Base-by-base conservation (phyloP, 1,140 invertebrate genomes). In the Drosophila dunni region DNA sequence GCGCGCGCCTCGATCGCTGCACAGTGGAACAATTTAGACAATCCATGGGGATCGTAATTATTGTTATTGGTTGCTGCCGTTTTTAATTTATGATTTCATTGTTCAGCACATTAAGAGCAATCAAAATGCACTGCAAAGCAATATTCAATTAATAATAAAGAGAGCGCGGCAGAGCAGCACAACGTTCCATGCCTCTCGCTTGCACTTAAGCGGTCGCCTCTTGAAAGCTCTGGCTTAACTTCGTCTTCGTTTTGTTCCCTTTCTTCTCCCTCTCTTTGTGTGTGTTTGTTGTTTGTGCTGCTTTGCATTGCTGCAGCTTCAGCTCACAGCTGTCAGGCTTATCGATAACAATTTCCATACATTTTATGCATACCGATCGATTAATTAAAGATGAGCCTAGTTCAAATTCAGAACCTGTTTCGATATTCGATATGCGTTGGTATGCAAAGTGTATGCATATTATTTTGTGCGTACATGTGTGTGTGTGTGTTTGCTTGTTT, bases 61-160 rank as follows among this genome's bases (percentile, higher is more conserved):
- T 7, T 15, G 38, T 15, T 17, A 17, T 17, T 20, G 38, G 51
- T 15, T 15, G 63, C 33, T 53, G 29, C 15, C 45, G 38, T 53
- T 54, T 50, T 60, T 42, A 68, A 68, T 68, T 73, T 24, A 68
- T 65, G 38, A 57, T 58, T 53, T 65, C 36, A 72, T 72, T 72
- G 62, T 53, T 53, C 46, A 45, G 45, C 40, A 36, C 11, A 54
- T 73, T 45, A 20, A 44, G 13, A 46, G 44, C 66, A 69, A 62
- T 69, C 15, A 44, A 50, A 75, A 63, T 61, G 64, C 46, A 68
- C 46, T 45, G 61, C 15, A 33, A 48, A 11, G 42, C 61, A 51
- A 50, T 54, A 33, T 15, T 58, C 11, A 66, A 65, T 71, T 56
- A 50, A 50, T 70, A 58, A 72, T 58, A 58, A 51, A 53, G 13